Evolutionary conservation across 2,888 invertebrate genomes (phyloP), one percentile per base, ranked within the genome.

Genomic region (Ferdinandea cuprea): DNA sequence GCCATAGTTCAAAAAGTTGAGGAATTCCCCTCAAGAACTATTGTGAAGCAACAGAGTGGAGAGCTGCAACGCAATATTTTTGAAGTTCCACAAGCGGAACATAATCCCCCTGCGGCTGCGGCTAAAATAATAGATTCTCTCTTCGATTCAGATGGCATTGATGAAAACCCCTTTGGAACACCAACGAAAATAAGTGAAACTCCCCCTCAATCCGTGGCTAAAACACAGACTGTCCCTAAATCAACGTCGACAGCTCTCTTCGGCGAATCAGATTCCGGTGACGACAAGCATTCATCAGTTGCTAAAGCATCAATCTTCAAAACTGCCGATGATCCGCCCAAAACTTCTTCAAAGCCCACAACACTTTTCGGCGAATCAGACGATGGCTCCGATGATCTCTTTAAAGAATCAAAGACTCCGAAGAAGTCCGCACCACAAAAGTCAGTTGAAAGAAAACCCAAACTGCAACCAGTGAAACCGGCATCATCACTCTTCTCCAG

Each of bases 321-420:
- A 25, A 9, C 28, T 17, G 6, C 15, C 0, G n/a, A 48, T 0
- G 37, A 58, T 30, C 13, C 42, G 11, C 0, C 8, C 3, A 52
- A 61, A 28, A 13, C 11, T 5, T 21, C 52, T 15, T 7, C 56
- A 3, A 66, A 72, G 19, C 6, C 78, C 1, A n/a, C 28, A 25
- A 30, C 63, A 9, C 30, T 80, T 3, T 80, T 80, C 40, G 68
- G 58, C 19, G 80, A 80, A 28, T 80, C 80, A 11, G 83, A 83
- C 32, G 83, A 83, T 35, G 78, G 63, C 4, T 83, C 81, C 3
- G 81, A 83, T 54, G 77, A 78, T 58, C 17, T 83, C 1, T 83
- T 83, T 6, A 78, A 73, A 13, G 66, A 19, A 9, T 4, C 37
- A 2, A 54, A 0, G 5, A n/a, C n/a, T 28, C 19, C 68, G 0